Evolutionary conservation across 2,113 vertebrate species (phyloP), one percentile per base, ranked within the genome.

Genomic region (Lophura nycthemera): DNA sequence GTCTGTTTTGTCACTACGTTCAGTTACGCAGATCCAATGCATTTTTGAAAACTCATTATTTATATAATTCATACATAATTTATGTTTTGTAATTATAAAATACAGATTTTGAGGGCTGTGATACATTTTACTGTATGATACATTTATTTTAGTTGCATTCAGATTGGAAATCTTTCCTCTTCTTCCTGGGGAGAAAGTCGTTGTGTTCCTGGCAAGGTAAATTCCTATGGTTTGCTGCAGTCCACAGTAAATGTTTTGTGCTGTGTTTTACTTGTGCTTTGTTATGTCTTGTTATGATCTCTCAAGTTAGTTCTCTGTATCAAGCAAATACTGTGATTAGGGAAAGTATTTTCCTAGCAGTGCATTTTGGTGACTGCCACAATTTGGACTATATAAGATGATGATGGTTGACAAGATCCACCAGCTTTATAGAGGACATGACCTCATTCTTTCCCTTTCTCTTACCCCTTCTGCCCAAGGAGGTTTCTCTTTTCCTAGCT

Each of bases 31-130:
- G 60, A 90, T 71, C 30, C 38, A 52, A 36, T 63, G 20, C 72
- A 32, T 1, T 66, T 80, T 94, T 80, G 22, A 30, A 79, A 87
- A 83, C 60, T 67, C 75, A 83, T 64, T 88, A 83, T 90, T 83
- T 88, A 81, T 84, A 48, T 17, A 65, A 61, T 72, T 34, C 0
- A 45, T 67, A 64, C 36, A 48, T 79, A 83, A 83, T 83, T 89
- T 96, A 83, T 87, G 60, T 82, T 74, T 84, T 47, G 2, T 29
- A 65, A 85, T 73, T 65, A 64, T 57, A 61, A 92, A 92, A 56
- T 66, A 59, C 4, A 65, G 17, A 50, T 27, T 45, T 77, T 83
- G 19, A 91, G 34, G 12, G 73, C 70, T 32, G 2, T 25, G 22
- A 81, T 82, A 32, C 34, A 30, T 89, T 82, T 85, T 92, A 80